These are phyloP conservation scores for Bolborhynchus lineola DNA, from an alignment of 2,113 vertebrate genomes.

Conservation along the genomic window DNA sequence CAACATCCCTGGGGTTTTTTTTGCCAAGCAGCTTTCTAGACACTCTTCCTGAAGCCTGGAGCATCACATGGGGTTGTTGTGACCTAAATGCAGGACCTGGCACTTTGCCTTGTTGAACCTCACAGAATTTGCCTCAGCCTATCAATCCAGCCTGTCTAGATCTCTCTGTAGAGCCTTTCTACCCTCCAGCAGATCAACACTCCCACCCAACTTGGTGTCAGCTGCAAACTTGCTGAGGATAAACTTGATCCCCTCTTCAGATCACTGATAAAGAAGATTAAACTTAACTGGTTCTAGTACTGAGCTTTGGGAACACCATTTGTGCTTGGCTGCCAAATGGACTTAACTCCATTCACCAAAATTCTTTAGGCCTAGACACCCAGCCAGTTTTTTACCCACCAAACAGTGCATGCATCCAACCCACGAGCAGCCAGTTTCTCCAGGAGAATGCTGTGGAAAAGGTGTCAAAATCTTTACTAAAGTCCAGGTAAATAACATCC, in stretches of 20 bases:
- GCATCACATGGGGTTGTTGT: accelerated
- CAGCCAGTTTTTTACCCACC: accelerated
- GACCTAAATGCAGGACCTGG: accelerated
- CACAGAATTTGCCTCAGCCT: accelerated
- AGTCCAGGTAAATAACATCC: neutral
- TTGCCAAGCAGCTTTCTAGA: accelerated
- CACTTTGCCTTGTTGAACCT: neutral
- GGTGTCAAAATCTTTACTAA: neutral
- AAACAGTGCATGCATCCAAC: accelerated
- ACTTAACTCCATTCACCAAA: neutral
- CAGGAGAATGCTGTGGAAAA: neutral
- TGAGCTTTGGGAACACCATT: neutral
- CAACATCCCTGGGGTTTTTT: accelerated
- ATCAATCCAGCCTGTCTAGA: neutral
- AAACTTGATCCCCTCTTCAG: accelerated
- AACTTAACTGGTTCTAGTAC: accelerated
- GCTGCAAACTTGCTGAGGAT: neutral
- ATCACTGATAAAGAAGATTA: neutral
- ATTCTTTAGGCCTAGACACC: accelerated
- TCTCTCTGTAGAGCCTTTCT: neutral
- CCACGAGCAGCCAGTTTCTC: neutral
- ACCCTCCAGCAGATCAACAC: neutral
- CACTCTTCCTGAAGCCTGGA: neutral
- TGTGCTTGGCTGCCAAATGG: accelerated
- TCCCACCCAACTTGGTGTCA: accelerated